phyloP scores from a whole-genome alignment of 2,888 invertebrate genomes.

The Augochlorella aurata region DNA sequence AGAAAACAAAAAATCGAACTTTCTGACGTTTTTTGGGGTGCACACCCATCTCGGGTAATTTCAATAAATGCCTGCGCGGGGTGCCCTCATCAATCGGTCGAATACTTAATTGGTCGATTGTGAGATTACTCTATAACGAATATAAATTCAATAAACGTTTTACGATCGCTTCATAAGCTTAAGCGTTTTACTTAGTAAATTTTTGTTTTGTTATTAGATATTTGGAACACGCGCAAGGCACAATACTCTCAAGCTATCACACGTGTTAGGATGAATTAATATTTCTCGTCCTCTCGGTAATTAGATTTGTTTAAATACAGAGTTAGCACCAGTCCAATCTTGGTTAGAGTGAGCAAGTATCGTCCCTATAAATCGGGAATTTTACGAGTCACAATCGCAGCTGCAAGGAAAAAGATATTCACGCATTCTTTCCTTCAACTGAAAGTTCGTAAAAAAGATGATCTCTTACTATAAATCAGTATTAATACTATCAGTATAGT shows the following conservation, averaged over 20 bases:
- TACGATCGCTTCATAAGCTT: constrained; percentile 64
- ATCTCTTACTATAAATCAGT: constrained; percentile 43
- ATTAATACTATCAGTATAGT: constrained; percentile 46
- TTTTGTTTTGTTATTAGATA: constrained; percentile 60
- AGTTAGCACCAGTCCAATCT: constrained; percentile 74
- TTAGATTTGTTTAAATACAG: constrained; percentile 66
- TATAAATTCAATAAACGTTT: constrained; percentile 72
- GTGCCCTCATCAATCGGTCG: constrained; percentile 74
- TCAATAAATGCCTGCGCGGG: constrained; percentile 70
- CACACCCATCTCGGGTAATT: constrained; percentile 69
- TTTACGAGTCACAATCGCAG: constrained; percentile 57
- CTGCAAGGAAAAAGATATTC: constrained; percentile 59
- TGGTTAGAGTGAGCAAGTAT: constrained; percentile 67
- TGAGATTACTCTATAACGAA: constrained; percentile 79
- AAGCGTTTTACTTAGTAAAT: constrained; percentile 62
- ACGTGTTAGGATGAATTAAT: constrained; percentile 74
- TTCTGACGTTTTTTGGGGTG: constrained; percentile 72
- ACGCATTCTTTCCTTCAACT: constrained; percentile 34
- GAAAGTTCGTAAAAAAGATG: constrained; percentile 43
- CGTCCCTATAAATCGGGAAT: constrained; percentile 57
- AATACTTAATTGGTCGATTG: constrained; percentile 78
- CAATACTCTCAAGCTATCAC: constrained; percentile 77
- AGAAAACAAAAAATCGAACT: constrained; percentile 74
- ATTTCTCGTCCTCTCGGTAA: constrained; percentile 52
- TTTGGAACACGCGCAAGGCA: constrained; percentile 80